Conservation (phyloP, 2,888 invertebrate species). For the Apeira syringaria region DNA sequence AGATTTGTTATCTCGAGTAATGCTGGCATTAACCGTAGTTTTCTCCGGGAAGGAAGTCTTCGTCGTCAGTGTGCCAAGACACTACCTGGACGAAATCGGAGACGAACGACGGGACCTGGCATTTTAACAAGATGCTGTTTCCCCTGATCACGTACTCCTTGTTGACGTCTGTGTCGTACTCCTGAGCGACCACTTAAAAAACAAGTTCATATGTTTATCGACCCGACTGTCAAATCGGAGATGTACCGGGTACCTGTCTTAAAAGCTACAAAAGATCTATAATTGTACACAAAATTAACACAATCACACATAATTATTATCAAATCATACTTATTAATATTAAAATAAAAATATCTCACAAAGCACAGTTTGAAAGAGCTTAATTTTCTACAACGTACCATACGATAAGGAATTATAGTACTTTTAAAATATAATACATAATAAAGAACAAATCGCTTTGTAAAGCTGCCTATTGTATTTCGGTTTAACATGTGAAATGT, state of each 20-base stretch:
- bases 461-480: no score
- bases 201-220: slow-evolving; percentile 11
- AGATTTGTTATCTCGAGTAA: slow-evolving; percentile 24
- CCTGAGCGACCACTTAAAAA: slow-evolving; percentile 89
- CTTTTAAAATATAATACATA: no score
- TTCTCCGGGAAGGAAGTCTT: slow-evolving; percentile 87
- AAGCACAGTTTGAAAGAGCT: no score
- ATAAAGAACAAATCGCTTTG: no score
- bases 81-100: slow-evolving; percentile 93
- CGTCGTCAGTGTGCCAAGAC: slow-evolving; percentile 91
- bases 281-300: slow-evolving; percentile 18
- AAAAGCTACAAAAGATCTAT: slow-evolving; percentile 3
- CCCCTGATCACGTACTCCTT: slow-evolving; percentile 93
- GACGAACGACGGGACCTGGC: slow-evolving; percentile 93
- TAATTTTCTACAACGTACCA: no score
- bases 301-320: no score
- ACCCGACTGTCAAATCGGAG: no score
- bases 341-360: no score
- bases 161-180: slow-evolving; percentile 92
- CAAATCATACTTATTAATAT: no score
- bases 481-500: no score
- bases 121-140: slow-evolving; percentile 91
- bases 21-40: slow-evolving; percentile 80
- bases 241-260: neutral
- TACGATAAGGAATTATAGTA: no score